These are phyloP conservation scores for Datnioides undecimradiatus DNA, from an alignment of 2,113 vertebrate species.

Conservation along the genomic window DNA sequence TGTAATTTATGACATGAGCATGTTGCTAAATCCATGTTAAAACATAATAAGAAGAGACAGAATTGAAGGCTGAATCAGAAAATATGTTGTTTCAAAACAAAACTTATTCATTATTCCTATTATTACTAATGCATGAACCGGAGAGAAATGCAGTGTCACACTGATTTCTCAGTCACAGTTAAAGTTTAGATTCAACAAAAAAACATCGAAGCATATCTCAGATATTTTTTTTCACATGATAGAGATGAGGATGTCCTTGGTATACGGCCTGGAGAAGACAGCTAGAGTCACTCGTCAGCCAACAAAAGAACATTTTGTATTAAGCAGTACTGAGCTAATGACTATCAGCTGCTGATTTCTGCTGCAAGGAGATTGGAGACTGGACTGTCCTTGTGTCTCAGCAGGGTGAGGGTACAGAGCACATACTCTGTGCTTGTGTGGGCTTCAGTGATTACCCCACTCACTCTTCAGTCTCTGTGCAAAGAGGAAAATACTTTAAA, in stretches of 20 bases:
- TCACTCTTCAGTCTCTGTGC: neutral
- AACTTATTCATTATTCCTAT: neutral
- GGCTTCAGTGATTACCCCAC: slow-evolving; percentile 2
- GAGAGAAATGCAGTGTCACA: neutral
- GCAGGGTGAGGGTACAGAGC: slow-evolving; percentile 18
- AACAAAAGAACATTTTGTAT: slow-evolving; percentile 64
- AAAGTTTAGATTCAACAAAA: neutral
- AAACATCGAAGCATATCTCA: neutral
- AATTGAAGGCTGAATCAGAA: neutral
- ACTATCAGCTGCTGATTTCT: slow-evolving; percentile 68
- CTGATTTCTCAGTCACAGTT: neutral
- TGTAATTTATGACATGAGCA: neutral
- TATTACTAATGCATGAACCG: neutral
- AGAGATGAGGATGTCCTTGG: slow-evolving; percentile 1
- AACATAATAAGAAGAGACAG: neutral
- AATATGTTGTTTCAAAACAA: neutral
- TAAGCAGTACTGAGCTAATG: slow-evolving; percentile 41
- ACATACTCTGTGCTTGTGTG: slow-evolving; percentile 8
- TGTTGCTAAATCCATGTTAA: neutral
- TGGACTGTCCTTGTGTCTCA: slow-evolving; percentile 33
- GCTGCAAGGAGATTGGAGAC: slow-evolving; percentile 22
- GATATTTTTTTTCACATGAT: slow-evolving; percentile 11
- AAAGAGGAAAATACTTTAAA: slow-evolving; percentile 16
- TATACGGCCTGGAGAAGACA: slow-evolving; percentile 11
- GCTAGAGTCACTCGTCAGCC: neutral